phyloP scores from a whole-genome alignment of 2,797 vertebrate species.

The Podargus strigoides region DNA sequence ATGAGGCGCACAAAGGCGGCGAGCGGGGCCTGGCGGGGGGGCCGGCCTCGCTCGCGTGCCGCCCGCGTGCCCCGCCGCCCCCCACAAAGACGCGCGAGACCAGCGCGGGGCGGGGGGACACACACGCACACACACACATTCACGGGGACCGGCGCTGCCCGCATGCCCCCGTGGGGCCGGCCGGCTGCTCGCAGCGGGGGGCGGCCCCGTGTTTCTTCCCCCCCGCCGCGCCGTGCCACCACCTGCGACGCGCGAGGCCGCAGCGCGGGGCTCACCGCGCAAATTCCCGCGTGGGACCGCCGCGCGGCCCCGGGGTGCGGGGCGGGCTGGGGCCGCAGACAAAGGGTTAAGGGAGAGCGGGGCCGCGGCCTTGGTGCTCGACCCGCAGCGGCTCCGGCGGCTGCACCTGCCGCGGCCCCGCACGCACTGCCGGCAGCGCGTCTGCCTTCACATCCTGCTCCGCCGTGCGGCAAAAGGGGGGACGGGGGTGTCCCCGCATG shows the following conservation, averaged over 20 bases:
- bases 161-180: background rate
- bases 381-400: background rate
- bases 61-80: background rate
- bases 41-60: background rate
- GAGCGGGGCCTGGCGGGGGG: background rate
- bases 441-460: too few species aligned
- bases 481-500: too few species aligned
- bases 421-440: too few species aligned
- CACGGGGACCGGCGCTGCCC: background rate
- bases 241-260: background rate
- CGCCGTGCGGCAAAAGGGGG: too few species aligned
- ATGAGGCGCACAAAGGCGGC: background rate
- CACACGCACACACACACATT: too few species aligned
- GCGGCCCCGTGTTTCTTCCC: background rate
- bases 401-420: background rate
- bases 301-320: too few species aligned
- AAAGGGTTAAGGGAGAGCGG: background rate
- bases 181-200: background rate
- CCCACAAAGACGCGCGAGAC: background rate
- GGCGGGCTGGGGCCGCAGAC: background rate
- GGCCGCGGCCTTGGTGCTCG: too few species aligned
- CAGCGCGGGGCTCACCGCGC: background rate
- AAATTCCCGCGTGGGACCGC: background rate
- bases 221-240: background rate
- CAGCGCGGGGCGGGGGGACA: background rate